Evolutionary conservation across 2,797 vertebrate genomes (phyloP).

Genomic region (Huso huso): DNA sequence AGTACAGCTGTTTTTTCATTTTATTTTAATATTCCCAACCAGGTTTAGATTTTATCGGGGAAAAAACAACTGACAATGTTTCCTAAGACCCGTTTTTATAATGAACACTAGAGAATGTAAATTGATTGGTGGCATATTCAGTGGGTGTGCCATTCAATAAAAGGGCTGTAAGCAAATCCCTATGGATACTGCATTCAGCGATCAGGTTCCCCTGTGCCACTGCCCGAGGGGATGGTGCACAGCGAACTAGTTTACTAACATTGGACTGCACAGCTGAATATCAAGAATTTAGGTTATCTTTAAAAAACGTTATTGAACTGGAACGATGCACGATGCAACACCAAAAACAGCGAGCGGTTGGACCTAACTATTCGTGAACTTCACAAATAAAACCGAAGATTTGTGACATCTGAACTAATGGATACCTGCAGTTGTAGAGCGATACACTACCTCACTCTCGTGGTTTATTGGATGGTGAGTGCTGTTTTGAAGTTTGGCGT

Average conservation of each 20-base stretch:
- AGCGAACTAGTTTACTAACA: slow-evolving; percentile 8
- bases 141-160: slow-evolving; percentile 35
- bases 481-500: neutral
- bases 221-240: neutral
- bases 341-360: no score
- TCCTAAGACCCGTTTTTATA: neutral
- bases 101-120: slow-evolving; percentile 10
- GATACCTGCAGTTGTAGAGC: slow-evolving; percentile 24
- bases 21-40: no score
- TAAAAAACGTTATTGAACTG: neutral
- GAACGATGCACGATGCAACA: no score
- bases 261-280: slow-evolving; percentile 5
- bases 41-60: no score
- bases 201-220: slow-evolving; percentile 3
- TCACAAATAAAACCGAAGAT: neutral
- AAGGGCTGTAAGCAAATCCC: slow-evolving; percentile 36
- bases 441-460: slow-evolving; percentile 24
- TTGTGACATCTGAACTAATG: slow-evolving; percentile 31
- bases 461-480: slow-evolving; percentile 49
- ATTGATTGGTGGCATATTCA: slow-evolving; percentile 22
- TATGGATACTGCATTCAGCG: slow-evolving; percentile 37
- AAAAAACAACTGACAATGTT: no score
- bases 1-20: no score
- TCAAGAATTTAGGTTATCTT: neutral
- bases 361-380: neutral